Percentiles rank a stretch among this genome's conserved stretches.
Conservation (phyloP, 1,140 invertebrate genomes). For the Drosophila sp. region DNA sequence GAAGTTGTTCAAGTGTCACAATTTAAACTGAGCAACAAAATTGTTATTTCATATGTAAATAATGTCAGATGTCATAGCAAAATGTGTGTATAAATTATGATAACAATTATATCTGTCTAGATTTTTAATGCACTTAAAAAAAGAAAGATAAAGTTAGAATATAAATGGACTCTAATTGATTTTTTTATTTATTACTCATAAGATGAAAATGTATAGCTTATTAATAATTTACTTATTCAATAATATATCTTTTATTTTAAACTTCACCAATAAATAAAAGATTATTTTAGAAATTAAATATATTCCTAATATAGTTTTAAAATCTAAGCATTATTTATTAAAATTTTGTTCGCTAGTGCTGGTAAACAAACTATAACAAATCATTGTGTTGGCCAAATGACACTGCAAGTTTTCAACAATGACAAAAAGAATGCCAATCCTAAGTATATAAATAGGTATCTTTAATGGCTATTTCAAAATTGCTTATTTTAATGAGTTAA, state of each 20-base stretch:
- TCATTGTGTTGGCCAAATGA: conserved; percentile 32
- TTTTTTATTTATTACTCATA: no score
- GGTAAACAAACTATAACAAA: conserved; percentile 5
- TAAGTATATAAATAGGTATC: conserved; percentile 21
- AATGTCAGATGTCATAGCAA: not conserved
- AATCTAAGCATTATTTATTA: no score
- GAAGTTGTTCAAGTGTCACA: not conserved
- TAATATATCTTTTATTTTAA: no score
- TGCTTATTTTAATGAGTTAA: conserved; percentile 13
- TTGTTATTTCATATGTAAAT: not conserved
- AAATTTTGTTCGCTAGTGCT: conserved; percentile 14
- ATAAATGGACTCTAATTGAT: no score
- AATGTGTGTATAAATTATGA: not conserved
- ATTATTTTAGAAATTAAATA: no score
- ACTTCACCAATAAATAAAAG: no score
- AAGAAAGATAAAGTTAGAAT: no score
- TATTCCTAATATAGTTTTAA: no score
- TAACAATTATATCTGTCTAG: no score
- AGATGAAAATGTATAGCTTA: no score
- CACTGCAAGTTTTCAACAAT: conserved; percentile 26
- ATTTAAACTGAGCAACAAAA: conserved; percentile 13
- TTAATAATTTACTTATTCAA: no score
- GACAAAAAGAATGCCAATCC: conserved; percentile 5
- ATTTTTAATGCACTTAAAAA: no score
- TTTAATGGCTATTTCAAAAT: conserved; percentile 16